A percentile compares a stretch with the other conserved stretches of the same genome.
Evolutionary conservation across 2,888 invertebrate species (phyloP).

Genomic region (Cylloceria caligata): DNA sequence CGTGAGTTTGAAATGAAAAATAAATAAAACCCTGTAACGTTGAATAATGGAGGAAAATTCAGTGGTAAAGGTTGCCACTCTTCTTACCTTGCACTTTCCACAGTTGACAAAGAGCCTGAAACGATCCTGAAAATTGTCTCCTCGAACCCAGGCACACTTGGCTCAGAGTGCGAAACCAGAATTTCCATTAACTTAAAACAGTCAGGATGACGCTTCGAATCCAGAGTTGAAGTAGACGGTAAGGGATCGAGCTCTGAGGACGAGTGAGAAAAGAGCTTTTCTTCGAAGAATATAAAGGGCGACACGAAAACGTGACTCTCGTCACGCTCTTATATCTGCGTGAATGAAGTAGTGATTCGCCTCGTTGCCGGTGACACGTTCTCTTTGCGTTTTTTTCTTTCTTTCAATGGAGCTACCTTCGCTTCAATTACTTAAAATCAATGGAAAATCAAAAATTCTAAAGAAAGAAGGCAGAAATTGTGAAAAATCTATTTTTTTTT

Average conservation of each 20-base stretch:
- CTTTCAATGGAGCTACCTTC: background rate
- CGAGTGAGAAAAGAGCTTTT: constrained; percentile 44
- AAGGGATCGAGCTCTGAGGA: constrained; percentile 20
- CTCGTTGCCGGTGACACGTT: background rate
- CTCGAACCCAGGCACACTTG: constrained; percentile 57
- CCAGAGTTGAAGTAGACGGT: constrained; percentile 25
- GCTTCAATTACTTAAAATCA: background rate
- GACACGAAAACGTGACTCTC: constrained; percentile 18
- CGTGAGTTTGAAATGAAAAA: background rate
- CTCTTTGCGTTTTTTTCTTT: background rate
- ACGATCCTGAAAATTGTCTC: constrained; percentile 72
- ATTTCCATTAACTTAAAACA: constrained; percentile 79
- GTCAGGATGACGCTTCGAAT: constrained; percentile 48
- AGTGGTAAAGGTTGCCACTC: constrained; percentile 2
- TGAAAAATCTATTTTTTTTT: constrained; percentile 15
- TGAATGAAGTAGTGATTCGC: constrained; percentile 3
- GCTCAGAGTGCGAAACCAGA: constrained; percentile 65
- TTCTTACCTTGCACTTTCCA: constrained; percentile 4
- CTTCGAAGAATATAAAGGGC: constrained; percentile 20
- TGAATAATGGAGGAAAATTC: constrained; percentile 37
- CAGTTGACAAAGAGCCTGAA: constrained; percentile 12
- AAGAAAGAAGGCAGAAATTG: background rate
- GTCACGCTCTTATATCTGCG: background rate
- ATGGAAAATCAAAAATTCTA: background rate
- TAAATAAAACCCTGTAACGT: constrained; percentile 5